These are phyloP conservation scores for Passerina amoena DNA, from an alignment of 2,113 vertebrate species.

Conservation along the genomic window DNA sequence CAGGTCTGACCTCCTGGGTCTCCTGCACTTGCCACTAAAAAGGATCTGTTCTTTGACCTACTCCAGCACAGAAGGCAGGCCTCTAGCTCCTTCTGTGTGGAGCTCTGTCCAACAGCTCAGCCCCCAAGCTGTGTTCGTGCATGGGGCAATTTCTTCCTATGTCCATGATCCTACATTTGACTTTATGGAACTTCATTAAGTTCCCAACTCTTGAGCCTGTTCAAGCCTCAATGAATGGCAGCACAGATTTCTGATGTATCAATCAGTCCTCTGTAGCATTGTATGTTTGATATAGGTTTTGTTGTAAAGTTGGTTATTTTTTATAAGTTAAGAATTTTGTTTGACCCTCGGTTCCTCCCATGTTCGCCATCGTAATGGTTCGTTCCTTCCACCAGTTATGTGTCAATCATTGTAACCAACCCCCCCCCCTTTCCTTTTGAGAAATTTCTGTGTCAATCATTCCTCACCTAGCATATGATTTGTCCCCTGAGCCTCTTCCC, in stretches of 20 bases:
- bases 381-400: too few relatives aligned
- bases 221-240: background rate
- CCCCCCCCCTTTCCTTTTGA: too few relatives aligned
- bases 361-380: too few relatives aligned
- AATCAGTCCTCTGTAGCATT: too few relatives aligned
- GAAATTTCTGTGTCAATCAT: too few relatives aligned
- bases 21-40: background rate
- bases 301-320: too few relatives aligned
- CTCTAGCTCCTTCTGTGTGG: background rate
- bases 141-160: background rate
- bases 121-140: background rate
- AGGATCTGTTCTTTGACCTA: background rate
- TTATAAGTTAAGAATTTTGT: too few relatives aligned
- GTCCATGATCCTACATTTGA: background rate
- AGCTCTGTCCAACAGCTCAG: background rate
- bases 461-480: too few relatives aligned
- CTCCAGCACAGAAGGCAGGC: background rate
- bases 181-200: background rate
- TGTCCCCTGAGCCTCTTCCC: too few relatives aligned
- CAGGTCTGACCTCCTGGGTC: background rate
- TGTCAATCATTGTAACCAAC: too few relatives aligned
- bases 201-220: accelerated
- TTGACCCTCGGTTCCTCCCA: too few relatives aligned
- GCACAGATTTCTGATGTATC: background rate
- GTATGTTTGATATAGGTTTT: too few relatives aligned